Conservation (phyloP, 2,113 vertebrate genomes). For the Callipepla californica region DNA sequence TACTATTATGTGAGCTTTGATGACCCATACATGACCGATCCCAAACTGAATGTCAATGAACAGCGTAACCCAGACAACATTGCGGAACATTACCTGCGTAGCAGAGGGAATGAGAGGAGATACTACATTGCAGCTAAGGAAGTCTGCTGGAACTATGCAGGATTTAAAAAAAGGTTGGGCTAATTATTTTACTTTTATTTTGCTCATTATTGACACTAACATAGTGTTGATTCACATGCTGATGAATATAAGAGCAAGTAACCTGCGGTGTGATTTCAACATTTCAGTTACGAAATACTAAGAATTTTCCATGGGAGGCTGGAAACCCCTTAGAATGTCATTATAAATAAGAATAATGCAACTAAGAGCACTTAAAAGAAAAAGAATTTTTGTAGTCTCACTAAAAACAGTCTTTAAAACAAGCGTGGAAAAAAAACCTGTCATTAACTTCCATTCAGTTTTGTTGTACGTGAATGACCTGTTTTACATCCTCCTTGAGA, state of each 20-base stretch:
- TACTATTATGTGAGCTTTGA: constrained; percentile 85
- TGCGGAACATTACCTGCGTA: constrained; percentile 82
- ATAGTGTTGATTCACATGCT: neutral
- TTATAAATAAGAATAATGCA: neutral
- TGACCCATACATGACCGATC: constrained; percentile 85
- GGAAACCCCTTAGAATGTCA: neutral
- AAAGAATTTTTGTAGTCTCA: neutral
- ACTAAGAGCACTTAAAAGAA: neutral
- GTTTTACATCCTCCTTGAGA: neutral
- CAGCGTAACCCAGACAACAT: constrained; percentile 79
- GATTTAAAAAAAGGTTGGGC: constrained; percentile 80
- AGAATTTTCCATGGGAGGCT: neutral
- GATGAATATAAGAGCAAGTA: neutral
- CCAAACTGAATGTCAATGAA: constrained; percentile 63
- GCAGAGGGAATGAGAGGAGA: constrained; percentile 78
- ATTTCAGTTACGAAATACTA: neutral
- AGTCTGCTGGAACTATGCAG: constrained; percentile 89
- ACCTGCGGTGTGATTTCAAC: neutral
- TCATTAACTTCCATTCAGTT: neutral
- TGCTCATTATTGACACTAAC: neutral
- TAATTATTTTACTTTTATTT: constrained; percentile 2
- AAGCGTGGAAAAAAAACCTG: neutral
- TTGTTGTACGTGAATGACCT: neutral
- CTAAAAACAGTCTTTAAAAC: neutral
- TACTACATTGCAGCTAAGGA: constrained; percentile 94